Evolutionary conservation across 2,888 invertebrate genomes (phyloP), one percentile per base, ranked within the genome.

Genomic region (Ormyrus nitidulus): DNA sequence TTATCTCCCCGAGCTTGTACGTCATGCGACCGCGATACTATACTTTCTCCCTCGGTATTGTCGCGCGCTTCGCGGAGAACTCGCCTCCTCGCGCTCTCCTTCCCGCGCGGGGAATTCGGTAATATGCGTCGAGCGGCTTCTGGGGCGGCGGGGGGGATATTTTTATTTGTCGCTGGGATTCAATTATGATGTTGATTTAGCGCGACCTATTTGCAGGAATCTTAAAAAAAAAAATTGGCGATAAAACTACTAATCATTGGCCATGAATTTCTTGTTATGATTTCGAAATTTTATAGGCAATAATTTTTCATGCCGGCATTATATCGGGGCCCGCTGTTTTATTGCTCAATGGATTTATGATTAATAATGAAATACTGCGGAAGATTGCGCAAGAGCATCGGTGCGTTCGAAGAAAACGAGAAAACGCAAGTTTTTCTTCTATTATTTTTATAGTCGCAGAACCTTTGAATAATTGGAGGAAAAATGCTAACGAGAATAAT

Each of bases 1-100:
- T 88, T 87, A 87, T 88, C 86, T 87, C 83, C 13, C 11, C 51
- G 34, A 34, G 34, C 4, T 34, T 34, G 34, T 34, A 34, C 34
- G 34, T 34, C 34, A 34, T 34, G 34, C 34, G 34, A 34, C 34
- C 34, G 34, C 34, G 34, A 4, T 59, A 49, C 19, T 8, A 19
- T 59, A 19, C 8, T 68, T 44, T 54, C 44, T 13, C 54, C 68
- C 58, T 11, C 34, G 44, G 53, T 48, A 13, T 61, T 44, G 44
- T 11, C 13, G 51, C 34, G 56, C 53, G 51, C n/a, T n/a, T n/a
- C 44, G 46, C 46, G 4, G 44, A 9, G 9, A 2, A 54, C n/a
- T 5, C 6, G 48, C 8, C 48, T 64, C 9, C 44, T 13, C 34
- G 19, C 7, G 8, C 1, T 8, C 13, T 68, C 54, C 10, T 8